phyloP scores from a whole-genome alignment of 2,113 vertebrate genomes.

The Coptodon rendalli region DNA sequence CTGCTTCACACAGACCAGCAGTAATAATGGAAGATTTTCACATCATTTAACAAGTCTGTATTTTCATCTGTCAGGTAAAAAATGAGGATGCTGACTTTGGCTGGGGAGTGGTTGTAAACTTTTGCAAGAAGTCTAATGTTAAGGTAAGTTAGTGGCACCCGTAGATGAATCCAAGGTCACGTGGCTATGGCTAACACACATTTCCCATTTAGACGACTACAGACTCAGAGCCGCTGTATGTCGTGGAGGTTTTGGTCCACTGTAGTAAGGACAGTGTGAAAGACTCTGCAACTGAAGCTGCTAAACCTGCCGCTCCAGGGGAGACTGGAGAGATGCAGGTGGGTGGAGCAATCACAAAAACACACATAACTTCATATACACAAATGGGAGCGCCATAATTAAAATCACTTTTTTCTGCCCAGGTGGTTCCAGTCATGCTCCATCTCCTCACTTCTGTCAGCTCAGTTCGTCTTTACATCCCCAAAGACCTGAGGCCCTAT shows the following conservation, averaged over 20 bases:
- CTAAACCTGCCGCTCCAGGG: conserved; percentile 81
- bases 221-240: conserved; percentile 86
- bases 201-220: not conserved
- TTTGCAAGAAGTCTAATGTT: conserved; percentile 91
- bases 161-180: not conserved
- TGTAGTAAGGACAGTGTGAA: conserved; percentile 94
- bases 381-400: not conserved
- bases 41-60: not conserved
- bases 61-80: conserved; percentile 77
- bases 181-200: not conserved
- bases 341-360: not conserved
- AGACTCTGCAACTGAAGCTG: conserved; percentile 86
- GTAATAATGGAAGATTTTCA: not conserved
- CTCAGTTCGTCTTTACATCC: conserved; percentile 93
- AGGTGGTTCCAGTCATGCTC: conserved; percentile 96
- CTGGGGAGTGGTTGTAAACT: conserved; percentile 98
- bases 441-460: conserved; percentile 91
- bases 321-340: conserved; percentile 98
- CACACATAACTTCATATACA: not conserved
- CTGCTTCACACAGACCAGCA: not conserved
- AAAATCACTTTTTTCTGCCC: not conserved
- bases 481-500: conserved; percentile 86
- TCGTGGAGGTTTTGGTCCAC: conserved; percentile 90
- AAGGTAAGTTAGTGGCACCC: conserved; percentile 73
- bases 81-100: conserved; percentile 90